phyloP scores from a whole-genome alignment of 2,797 vertebrate species.

The Sebastes steindachneri region DNA sequence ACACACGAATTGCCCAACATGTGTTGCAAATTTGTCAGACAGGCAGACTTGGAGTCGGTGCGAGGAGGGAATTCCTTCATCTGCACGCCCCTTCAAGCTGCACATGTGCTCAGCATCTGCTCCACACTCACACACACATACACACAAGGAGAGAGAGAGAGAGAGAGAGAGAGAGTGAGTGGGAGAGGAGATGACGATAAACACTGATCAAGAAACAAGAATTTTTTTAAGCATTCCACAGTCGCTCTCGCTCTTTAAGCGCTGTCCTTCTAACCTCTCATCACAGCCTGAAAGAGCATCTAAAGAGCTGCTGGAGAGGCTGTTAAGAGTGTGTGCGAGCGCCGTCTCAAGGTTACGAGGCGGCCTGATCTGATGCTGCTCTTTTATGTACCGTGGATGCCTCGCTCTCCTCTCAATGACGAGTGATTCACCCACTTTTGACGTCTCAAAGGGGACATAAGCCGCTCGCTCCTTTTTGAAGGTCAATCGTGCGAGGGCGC shows the following conservation, averaged over 20 bases:
- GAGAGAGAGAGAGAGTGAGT: neutral
- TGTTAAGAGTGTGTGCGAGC: neutral
- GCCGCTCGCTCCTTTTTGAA: slow-evolving; percentile 36
- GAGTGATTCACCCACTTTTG: slow-evolving; percentile 25
- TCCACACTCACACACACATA: slow-evolving; percentile 20
- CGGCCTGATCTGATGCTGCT: slow-evolving; percentile 18
- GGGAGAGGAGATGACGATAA: slow-evolving; percentile 46
- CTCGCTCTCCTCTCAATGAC: slow-evolving; percentile 22
- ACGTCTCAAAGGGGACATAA: slow-evolving; percentile 22
- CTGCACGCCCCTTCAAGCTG: slow-evolving; percentile 65
- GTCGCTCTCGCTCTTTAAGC: neutral
- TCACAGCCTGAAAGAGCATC: slow-evolving; percentile 24
- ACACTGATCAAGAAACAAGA: slow-evolving; percentile 51
- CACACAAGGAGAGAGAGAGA: neutral
- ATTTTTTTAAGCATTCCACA: slow-evolving; percentile 45
- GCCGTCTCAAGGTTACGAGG: slow-evolving; percentile 39
- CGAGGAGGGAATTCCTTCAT: slow-evolving; percentile 83
- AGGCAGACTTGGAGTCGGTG: slow-evolving; percentile 66
- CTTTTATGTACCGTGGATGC: slow-evolving; percentile 27
- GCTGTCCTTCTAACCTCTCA: slow-evolving; percentile 45
- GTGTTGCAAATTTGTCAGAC: slow-evolving; percentile 69
- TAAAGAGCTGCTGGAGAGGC: slow-evolving; percentile 26
- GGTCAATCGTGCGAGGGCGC: slow-evolving; percentile 21
- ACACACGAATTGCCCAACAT: slow-evolving; percentile 40
- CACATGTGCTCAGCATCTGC: slow-evolving; percentile 84